Conservation (phyloP, 2,113 vertebrate genomes). For the Campylorhamphus procurvoides region DNA sequence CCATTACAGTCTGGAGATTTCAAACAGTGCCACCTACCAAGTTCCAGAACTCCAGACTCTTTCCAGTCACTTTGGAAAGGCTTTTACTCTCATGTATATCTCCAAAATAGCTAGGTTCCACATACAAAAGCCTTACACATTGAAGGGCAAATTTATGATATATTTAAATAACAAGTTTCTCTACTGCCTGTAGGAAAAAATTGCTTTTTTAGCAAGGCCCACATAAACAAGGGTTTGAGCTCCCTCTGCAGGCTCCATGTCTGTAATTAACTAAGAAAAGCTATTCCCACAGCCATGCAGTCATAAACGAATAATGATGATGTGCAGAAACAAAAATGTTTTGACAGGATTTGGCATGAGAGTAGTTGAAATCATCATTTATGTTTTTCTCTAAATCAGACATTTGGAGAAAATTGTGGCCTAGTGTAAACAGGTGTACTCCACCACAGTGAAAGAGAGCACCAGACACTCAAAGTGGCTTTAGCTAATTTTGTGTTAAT, state of each 20-base stretch:
- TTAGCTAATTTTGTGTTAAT: slow-evolving; percentile 29
- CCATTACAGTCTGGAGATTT: not conserved
- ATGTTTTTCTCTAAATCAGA: slow-evolving; percentile 48
- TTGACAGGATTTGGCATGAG: slow-evolving; percentile 64
- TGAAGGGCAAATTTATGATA: not conserved
- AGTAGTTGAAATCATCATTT: slow-evolving; percentile 43
- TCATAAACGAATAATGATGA: slow-evolving; percentile 59
- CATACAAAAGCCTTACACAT: not conserved
- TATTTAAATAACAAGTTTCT: slow-evolving; percentile 13
- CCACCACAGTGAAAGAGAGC: not conserved
- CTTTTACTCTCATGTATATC: not conserved
- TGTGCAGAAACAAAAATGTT: slow-evolving; percentile 70
- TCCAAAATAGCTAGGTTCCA: not conserved
- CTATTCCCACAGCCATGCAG: slow-evolving; percentile 33
- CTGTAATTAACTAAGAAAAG: slow-evolving; percentile 62
- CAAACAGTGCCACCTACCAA: slow-evolving; percentile 52
- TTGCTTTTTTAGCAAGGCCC: not conserved
- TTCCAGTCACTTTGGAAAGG: not conserved
- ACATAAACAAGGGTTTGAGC: slow-evolving; percentile 70
- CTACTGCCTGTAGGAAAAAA: slow-evolving; percentile 3
- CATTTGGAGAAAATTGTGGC: slow-evolving; percentile 40
- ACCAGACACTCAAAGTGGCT: not conserved
- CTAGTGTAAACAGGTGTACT: slow-evolving; percentile 54
- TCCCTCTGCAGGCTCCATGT: slow-evolving; percentile 65
- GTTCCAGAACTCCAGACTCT: not conserved